Evolutionary conservation across 2,888 invertebrate genomes (phyloP).

Genomic region (Zaprionus obscuricornis): DNA sequence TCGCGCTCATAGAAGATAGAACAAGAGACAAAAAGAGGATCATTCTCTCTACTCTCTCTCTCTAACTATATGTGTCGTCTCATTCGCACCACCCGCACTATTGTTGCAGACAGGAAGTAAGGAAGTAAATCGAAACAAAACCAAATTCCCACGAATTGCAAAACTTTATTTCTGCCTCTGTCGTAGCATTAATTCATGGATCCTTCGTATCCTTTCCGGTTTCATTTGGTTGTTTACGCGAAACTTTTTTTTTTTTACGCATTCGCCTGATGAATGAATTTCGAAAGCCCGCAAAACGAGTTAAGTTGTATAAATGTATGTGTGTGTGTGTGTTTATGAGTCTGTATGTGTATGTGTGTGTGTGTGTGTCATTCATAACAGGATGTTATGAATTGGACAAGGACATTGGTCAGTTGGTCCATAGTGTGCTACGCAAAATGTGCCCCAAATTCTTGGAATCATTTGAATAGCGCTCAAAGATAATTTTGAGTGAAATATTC

Average conservation of each 20-base stretch:
- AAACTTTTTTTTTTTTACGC: conserved; percentile 69
- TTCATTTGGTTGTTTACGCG: conserved; percentile 59
- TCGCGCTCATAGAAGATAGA: conserved; percentile 59
- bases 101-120: conserved; percentile 49
- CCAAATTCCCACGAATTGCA: conserved; percentile 69
- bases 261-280: conserved; percentile 52
- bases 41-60: conserved; percentile 14
- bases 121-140: conserved; percentile 58
- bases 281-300: conserved; percentile 50
- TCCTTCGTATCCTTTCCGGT: conserved; percentile 51
- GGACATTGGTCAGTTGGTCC: conserved; percentile 39
- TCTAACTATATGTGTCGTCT: conserved; percentile 1
- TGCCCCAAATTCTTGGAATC: conserved; percentile 54
- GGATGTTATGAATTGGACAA: conserved; percentile 36
- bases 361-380: conserved; percentile 36
- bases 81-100: conserved; percentile 26
- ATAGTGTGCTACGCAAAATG: conserved; percentile 26
- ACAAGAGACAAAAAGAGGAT: conserved; percentile 22
- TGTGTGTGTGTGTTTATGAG: conserved; percentile 54
- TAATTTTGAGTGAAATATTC: conserved; percentile 34
- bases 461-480: conserved; percentile 39
- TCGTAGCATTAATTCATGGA: too few species aligned
- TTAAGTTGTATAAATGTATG: conserved; percentile 66
- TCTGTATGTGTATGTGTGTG: conserved; percentile 65
- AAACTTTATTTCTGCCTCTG: conserved; percentile 16